Percentiles rank a stretch among this genome's conserved stretches.
These are phyloP conservation scores for Pollenia labialis DNA, from an alignment of 2,888 invertebrate genomes.

Conservation along the genomic window DNA sequence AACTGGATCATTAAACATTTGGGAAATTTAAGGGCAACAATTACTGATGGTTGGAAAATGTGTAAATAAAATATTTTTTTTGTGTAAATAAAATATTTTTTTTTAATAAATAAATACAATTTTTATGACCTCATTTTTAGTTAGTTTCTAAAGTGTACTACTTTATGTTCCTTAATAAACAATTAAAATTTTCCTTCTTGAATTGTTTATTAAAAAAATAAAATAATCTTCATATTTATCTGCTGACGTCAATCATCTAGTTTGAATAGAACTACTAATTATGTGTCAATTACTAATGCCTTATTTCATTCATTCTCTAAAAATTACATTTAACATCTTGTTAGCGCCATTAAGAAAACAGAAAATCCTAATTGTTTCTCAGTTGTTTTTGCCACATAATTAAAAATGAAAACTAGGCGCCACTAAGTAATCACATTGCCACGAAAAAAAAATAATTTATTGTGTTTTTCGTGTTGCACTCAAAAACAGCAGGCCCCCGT, in stretches of 20 bases:
- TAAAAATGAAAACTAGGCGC: constrained; percentile 65
- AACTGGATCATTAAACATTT: constrained; percentile 15
- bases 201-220: too few relatives aligned
- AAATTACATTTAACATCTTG: constrained; percentile 14
- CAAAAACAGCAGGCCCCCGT: constrained; percentile 65
- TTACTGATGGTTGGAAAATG: not conserved
- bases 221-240: too few relatives aligned
- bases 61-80: not conserved
- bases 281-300: constrained; percentile 9
- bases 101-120: not conserved
- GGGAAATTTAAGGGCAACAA: not conserved
- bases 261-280: not conserved
- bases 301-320: not conserved
- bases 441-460: constrained; percentile 42
- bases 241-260: too few relatives aligned
- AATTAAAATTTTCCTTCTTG: too few relatives aligned
- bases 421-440: constrained; percentile 57
- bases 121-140: too few relatives aligned
- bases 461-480: constrained; percentile 44
- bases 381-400: constrained; percentile 42
- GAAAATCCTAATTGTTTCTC: constrained; percentile 21
- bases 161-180: too few relatives aligned
- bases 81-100: too few relatives aligned
- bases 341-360: constrained; percentile 9
- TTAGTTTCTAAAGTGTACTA: too few relatives aligned